Evolutionary conservation across 1,140 invertebrate species (phyloP), one percentile per base, ranked within the genome.

Genomic region (Macrostomum lignano): DNA sequence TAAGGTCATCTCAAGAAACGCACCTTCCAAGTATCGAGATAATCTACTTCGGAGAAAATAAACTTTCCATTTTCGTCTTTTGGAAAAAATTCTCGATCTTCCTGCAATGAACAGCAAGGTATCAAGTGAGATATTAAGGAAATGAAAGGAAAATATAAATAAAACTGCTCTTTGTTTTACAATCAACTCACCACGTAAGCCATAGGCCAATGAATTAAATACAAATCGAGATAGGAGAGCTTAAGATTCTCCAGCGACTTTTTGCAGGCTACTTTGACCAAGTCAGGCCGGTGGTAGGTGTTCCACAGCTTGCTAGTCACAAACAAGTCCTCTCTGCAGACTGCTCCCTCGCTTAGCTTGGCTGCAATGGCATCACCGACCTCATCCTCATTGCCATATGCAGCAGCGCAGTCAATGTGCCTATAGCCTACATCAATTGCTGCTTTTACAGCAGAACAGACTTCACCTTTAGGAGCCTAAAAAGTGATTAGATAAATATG

Each of bases 361-460:
- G 67, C 65, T 20, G 66, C 61, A 3, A 88, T 59, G 0, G 67
- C 77, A 36, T 57, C 55, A 1, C 78, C 79, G 14, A 88, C 67
- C 59, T 78, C 73, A 25, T 64, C 61, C 51, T 88, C 78, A 54
- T 84, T 86, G 28, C 63, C 59, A 52, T 86, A 88, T 44, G 69
- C 65, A 33, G 63, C 64, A 21, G 79, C 79, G 47, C 74, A 77
- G 50, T 91, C 81, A 40, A 91, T 67, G 46, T 77, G 76, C 7
- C 79, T 60, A 54, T 88, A 91, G 3, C 79, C 79, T 26, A 62
- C 55, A 38, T 73, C 67, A 35, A 86, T 72, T 1, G 79, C 75
- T n/a, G n/a, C n/a, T n/a, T n/a, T n/a, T n/a, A n/a, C n/a, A n/a
- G n/a, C n/a, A n/a, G n/a, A n/a, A n/a, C n/a, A n/a, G n/a, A n/a